Base-by-base conservation (phyloP, 2,797 vertebrate genomes). In the Phrynocephalus forsythii region DNA sequence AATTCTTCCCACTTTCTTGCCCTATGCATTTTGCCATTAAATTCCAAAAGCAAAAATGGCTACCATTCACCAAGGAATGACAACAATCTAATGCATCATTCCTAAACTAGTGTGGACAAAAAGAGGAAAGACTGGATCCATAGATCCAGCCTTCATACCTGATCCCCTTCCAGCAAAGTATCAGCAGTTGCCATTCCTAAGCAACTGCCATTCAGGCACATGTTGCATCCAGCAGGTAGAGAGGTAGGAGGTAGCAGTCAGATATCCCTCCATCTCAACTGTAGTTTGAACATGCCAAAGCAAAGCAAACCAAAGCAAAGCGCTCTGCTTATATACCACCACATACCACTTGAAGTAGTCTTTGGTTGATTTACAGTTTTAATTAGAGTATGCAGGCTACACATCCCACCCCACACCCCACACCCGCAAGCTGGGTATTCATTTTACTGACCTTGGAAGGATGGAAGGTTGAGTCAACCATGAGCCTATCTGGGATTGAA, bases 21-120 rank as follows among this genome's bases (percentile, higher is more conserved):
- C 20, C 8, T 28, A 75, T 33, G 56, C 72, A 83, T 33, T 73
- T 22, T 68, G 68, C 44, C 24, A 3, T 22, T 18, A 67, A 77
- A 85, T 1, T 26, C 24, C 6, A 4, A 16, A 44, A 83, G 60
- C 6, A 44, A 26, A 18, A 69, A 60, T n/a, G 38, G 10, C 52
- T 68, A 79, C 8, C 26, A 30, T 79, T 87, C 75, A 87, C 50
- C 66, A 56, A 52, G 63, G 15, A 68, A 78, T 76, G n/a, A 13
- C 56, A 63, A 44, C 26, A 71, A 24, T 28, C 6, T 71, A 6
- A 83, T 30, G 13, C 20, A 72, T 44, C 44, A 79, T 71, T 88
- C 26, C 24, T 72, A 20, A 72, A 88, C 11, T 60, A 1, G 26
- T 79, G 11, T 79, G 26, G 48, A 18, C 52, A 60, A 6, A 44